These are phyloP conservation scores for Diachasmimorpha longicaudata DNA, from an alignment of 1,140 invertebrate species.

Conservation along the genomic window DNA sequence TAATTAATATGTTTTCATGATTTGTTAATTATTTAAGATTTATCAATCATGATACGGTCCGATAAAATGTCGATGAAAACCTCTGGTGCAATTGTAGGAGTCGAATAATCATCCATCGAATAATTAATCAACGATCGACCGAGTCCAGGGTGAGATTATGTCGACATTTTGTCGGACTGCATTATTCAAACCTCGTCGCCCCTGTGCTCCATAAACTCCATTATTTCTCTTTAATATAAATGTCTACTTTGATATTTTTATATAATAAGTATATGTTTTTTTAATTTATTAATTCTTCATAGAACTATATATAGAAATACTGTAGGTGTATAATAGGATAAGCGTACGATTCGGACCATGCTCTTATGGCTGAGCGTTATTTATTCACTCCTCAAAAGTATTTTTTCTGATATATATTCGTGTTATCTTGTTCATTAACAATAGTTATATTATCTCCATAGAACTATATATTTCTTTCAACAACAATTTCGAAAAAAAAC, in stretches of 20 bases:
- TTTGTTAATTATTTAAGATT: background rate
- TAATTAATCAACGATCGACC: no score
- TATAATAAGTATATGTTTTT: conserved; percentile 28
- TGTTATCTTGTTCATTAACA: background rate
- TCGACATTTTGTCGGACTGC: no score
- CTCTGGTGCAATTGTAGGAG: no score
- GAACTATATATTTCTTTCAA: conserved; percentile 29
- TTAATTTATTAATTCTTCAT: conserved; percentile 12
- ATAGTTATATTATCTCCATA: conserved; percentile 17
- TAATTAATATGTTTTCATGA: conserved; percentile 1
- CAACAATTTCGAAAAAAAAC: conserved; percentile 27
- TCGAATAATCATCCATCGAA: no score
- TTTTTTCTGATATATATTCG: background rate
- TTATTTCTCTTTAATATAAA: conserved; percentile 8
- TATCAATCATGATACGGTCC: no score
- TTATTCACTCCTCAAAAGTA: conserved; percentile 30
- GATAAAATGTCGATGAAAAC: no score
- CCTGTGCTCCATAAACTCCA: background rate
- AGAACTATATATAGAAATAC: conserved; percentile 35
- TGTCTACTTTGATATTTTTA: background rate
- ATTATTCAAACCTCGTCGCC: background rate
- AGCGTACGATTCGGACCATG: conserved; percentile 43
- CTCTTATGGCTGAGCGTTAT: conserved; percentile 36
- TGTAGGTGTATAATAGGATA: conserved; percentile 29
- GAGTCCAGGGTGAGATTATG: no score